Percentiles rank a stretch among this genome's conserved stretches.
Evolutionary conservation across 2,797 vertebrate species (phyloP).

Genomic region (Etheostoma perlongum): DNA sequence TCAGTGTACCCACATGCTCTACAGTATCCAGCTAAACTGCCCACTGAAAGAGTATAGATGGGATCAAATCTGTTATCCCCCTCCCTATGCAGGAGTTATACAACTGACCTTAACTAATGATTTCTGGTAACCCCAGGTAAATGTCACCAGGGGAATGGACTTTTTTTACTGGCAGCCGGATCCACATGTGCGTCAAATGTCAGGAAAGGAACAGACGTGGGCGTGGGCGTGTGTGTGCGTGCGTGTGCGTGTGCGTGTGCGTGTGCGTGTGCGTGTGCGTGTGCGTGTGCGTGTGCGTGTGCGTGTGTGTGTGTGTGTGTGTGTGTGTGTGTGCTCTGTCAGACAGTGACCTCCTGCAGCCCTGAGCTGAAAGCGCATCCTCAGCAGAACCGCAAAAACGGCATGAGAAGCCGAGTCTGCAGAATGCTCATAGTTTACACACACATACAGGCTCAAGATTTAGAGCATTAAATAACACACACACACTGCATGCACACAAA

Average conservation of each 20-base stretch:
- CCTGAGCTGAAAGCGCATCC: conserved; percentile 70
- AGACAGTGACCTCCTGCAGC: conserved; percentile 79
- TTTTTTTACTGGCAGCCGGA: conserved; percentile 55
- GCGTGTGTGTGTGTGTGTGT: conserved; percentile 3
- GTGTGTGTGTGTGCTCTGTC: conserved; percentile 34
- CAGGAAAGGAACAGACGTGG: conserved; percentile 49
- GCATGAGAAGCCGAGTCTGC: conserved; percentile 73
- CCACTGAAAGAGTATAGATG: conserved; percentile 13
- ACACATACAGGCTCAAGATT: conserved; percentile 58
- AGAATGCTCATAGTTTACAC: conserved; percentile 75
- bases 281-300: conserved; percentile 2
- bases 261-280: neutral
- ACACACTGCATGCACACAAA: neutral
- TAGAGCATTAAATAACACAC: conserved; percentile 69
- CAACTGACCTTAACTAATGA: conserved; percentile 72
- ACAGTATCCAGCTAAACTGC: conserved; percentile 4
- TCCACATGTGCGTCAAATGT: conserved; percentile 75
- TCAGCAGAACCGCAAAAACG: conserved; percentile 74
- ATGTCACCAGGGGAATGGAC: conserved; percentile 69
- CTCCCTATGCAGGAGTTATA: conserved; percentile 49
- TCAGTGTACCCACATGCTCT: conserved; percentile 15
- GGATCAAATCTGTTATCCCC: conserved; percentile 31
- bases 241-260: too few relatives aligned
- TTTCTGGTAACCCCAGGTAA: conserved; percentile 69
- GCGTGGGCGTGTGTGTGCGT: conserved; percentile 6